Percentiles rank a stretch among this genome's conserved stretches.
Conservation (phyloP, 2,797 vertebrate species). For the Spatula versicolor region DNA sequence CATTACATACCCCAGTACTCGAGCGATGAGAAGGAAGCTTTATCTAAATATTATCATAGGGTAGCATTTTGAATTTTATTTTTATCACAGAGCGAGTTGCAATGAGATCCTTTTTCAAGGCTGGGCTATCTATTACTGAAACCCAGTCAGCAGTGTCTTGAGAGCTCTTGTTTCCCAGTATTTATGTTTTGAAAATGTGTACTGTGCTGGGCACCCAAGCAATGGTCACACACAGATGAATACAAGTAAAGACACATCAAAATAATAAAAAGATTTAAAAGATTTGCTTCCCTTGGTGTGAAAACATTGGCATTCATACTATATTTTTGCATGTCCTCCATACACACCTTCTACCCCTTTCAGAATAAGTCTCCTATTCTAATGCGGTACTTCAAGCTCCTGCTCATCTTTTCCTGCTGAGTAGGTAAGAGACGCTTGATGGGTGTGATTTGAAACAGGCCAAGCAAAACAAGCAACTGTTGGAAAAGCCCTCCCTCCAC, state of each 20-base stretch:
- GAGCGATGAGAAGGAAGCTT: background rate
- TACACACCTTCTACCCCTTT: background rate
- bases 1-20: fast-evolving
- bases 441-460: background rate
- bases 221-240: background rate
- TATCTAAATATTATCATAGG: background rate
- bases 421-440: background rate
- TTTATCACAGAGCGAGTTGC: background rate
- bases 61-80: background rate
- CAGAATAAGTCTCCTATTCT: background rate
- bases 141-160: background rate
- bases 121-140: background rate
- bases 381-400: background rate
- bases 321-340: background rate
- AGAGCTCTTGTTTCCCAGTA: background rate
- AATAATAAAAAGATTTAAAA: background rate
- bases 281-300: background rate
- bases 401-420: background rate
- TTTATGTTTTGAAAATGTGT: background rate
- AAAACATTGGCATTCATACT: background rate
- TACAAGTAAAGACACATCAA: background rate
- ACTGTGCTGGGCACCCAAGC: background rate
- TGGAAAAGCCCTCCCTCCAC: background rate
- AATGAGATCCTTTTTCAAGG: background rate
- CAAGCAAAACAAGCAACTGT: background rate